Conservation (phyloP, 92 coral and sea anemone species). For the Plumapathes pennacea region DNA sequence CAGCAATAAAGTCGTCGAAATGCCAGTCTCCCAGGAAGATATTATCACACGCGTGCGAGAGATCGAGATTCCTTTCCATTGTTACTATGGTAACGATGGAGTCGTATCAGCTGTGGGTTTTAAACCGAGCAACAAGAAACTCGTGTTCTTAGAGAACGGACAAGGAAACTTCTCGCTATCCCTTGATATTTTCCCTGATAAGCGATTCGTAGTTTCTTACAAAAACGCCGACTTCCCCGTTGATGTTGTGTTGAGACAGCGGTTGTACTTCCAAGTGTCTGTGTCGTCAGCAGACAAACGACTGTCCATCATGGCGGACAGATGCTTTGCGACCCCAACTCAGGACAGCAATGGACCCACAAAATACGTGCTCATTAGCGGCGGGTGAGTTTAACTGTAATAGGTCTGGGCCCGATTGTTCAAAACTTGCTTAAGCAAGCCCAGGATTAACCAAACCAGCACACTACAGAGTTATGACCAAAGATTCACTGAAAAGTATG, state of each 20-base stretch:
- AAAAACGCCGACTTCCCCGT: slow-evolving; percentile 47
- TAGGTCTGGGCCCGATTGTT: too few relatives aligned
- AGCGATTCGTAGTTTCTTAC: slow-evolving; percentile 24
- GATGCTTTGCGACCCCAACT: slow-evolving; percentile 71
- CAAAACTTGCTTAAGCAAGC: too few relatives aligned
- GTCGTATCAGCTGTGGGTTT: slow-evolving; percentile 58
- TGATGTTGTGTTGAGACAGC: slow-evolving; percentile 43
- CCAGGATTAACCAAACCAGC: too few relatives aligned
- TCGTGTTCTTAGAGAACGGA: slow-evolving; percentile 69
- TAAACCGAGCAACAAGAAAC: slow-evolving; percentile 65
- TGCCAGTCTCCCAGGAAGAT: slow-evolving; percentile 36
- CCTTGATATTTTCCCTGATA: slow-evolving; percentile 46
- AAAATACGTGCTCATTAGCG: slow-evolving; percentile 1
- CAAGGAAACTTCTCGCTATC: slow-evolving; percentile 58
- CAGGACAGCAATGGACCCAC: slow-evolving; percentile 3
- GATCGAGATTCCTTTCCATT: slow-evolving; percentile 75
- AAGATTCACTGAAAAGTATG: too few relatives aligned
- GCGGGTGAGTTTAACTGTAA: slow-evolving; percentile 1
- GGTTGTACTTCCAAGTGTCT: slow-evolving; percentile 53
- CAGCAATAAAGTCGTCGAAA: slow-evolving; percentile 69
- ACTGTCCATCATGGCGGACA: slow-evolving; percentile 55
- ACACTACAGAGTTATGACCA: too few relatives aligned
- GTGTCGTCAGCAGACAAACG: slow-evolving; percentile 54
- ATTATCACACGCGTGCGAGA: slow-evolving; percentile 64
- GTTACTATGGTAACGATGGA: slow-evolving; percentile 60